Evolutionary conservation across 2,888 invertebrate genomes (phyloP).

Genomic region (Dione juno): DNA sequence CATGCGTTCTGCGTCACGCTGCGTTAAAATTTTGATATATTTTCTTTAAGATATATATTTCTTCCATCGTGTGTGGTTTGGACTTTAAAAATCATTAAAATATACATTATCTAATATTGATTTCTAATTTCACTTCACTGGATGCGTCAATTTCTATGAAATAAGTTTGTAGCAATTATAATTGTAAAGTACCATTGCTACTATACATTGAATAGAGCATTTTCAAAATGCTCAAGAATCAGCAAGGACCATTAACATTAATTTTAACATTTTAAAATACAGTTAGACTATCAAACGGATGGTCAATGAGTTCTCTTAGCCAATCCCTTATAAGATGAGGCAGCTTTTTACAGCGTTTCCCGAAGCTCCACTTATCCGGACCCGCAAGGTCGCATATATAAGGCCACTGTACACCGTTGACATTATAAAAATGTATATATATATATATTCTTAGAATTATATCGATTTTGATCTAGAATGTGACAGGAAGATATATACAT

Average conservation of each 20-base stretch:
- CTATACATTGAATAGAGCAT: background rate
- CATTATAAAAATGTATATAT: slow-evolving; percentile 52
- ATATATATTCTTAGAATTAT: slow-evolving; percentile 54
- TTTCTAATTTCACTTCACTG: no score
- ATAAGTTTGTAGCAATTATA: background rate
- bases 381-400: slow-evolving; percentile 67
- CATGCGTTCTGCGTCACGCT: no score
- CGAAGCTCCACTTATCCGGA: slow-evolving; percentile 70
- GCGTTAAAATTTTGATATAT: no score
- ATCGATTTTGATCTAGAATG: slow-evolving; percentile 49
- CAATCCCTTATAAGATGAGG: slow-evolving; percentile 68
- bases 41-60: no score
- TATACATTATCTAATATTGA: no score
- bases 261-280: slow-evolving; percentile 49
- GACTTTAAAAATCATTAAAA: no score
- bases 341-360: slow-evolving; percentile 74
- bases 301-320: slow-evolving; percentile 61
- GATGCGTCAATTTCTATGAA: no score
- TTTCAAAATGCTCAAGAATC: background rate
- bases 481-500: slow-evolving; percentile 33
- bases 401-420: slow-evolving; percentile 42
- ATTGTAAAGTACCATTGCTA: background rate
- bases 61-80: no score
- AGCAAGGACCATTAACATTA: slow-evolving; percentile 10
- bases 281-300: slow-evolving; percentile 74